Evolutionary conservation across 1,140 invertebrate species (phyloP).

Genomic region (Eumaeus atala): DNA sequence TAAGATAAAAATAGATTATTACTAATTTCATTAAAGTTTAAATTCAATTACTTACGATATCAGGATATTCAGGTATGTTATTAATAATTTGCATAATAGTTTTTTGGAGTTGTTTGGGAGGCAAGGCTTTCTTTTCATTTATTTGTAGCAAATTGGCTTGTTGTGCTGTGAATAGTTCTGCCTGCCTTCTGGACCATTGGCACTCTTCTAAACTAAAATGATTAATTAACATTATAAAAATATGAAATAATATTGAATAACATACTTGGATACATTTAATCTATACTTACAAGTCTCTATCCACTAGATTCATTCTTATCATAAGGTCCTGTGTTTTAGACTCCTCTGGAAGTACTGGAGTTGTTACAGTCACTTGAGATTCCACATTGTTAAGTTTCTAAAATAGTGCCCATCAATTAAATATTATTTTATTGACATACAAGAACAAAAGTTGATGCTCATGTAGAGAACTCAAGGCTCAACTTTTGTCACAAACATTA

Average conservation of each 20-base stretch:
- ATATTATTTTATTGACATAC: no score
- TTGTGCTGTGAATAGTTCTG: constrained; percentile 89
- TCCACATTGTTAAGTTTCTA: constrained; percentile 69
- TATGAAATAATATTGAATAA: not conserved
- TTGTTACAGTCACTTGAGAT: constrained; percentile 29
- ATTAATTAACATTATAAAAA: constrained; percentile 19
- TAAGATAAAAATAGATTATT: no score
- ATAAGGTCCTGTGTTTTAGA: constrained; percentile 53
- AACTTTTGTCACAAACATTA: no score
- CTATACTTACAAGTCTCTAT: constrained; percentile 52
- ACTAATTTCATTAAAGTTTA: not conserved
- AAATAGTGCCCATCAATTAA: not conserved
- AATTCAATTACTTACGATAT: constrained; percentile 79
- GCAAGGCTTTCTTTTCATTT: constrained; percentile 85
- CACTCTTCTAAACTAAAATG: constrained; percentile 69
- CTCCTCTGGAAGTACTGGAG: constrained; percentile 45
- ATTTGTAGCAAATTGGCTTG: constrained; percentile 87
- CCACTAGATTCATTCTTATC: constrained; percentile 58
- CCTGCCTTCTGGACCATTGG: constrained; percentile 88
- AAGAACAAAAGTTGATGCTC: no score
- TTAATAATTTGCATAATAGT: constrained; percentile 85
- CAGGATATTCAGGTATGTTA: constrained; percentile 87
- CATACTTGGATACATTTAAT: constrained; percentile 7
- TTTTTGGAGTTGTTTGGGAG: constrained; percentile 84
- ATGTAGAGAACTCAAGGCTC: constrained; percentile 2